phyloP scores from a whole-genome alignment of 2,113 vertebrate genomes.

The Ellobius talpinus region DNA sequence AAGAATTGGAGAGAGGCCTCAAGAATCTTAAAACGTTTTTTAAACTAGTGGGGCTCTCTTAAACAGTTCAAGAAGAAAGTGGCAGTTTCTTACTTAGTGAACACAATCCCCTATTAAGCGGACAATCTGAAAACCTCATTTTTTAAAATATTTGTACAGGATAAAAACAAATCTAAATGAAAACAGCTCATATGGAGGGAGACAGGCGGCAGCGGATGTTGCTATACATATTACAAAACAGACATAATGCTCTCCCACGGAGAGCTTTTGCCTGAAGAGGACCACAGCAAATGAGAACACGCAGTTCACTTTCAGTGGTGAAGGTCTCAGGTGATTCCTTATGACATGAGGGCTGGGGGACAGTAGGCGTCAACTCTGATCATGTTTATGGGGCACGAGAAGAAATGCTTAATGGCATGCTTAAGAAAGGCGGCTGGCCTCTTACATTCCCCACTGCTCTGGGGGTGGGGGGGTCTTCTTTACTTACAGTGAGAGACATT shows the following conservation, averaged over 20 bases:
- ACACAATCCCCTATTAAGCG: constrained; percentile 9
- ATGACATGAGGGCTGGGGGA: not conserved
- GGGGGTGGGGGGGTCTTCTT: not conserved
- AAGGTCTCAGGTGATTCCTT: not conserved
- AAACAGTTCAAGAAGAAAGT: constrained; percentile 37
- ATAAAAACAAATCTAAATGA: constrained; percentile 60
- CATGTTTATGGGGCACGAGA: not conserved
- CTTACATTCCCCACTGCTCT: not conserved
- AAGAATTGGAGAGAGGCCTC: constrained; percentile 36
- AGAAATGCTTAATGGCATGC: not conserved
- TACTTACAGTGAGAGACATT: constrained; percentile 9
- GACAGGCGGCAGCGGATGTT: constrained; percentile 7
- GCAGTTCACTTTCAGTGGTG: not conserved
- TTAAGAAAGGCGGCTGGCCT: not conserved
- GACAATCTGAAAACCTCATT: constrained; percentile 35
- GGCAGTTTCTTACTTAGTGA: constrained; percentile 34
- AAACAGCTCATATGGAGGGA: constrained; percentile 12
- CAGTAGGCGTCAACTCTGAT: not conserved
- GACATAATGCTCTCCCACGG: not conserved
- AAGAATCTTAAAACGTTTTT: constrained; percentile 44
- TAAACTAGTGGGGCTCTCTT: constrained; percentile 18
- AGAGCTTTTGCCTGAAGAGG: not conserved
- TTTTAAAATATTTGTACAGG: constrained; percentile 38
- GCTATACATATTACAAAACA: constrained; percentile 5
- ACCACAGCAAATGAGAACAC: constrained; percentile 46